Evolutionary conservation across 2,888 invertebrate species (phyloP).

Genomic region (Tineola bisselliella): DNA sequence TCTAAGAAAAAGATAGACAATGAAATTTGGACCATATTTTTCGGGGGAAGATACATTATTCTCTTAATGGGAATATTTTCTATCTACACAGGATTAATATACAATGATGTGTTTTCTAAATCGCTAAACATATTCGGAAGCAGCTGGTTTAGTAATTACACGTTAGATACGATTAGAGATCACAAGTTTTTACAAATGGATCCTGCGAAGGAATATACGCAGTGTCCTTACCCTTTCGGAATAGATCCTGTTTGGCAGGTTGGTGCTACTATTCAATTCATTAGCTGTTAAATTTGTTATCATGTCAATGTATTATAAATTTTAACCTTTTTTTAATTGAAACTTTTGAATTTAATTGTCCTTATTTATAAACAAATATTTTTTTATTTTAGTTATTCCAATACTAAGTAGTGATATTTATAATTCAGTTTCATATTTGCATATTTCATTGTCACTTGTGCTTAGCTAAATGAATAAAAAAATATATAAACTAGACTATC

Average conservation of each 20-base stretch:
- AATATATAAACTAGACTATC: no score
- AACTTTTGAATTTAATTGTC: no score
- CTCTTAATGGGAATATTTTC: constrained; percentile 79
- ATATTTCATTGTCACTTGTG: no score
- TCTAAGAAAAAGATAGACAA: constrained; percentile 56
- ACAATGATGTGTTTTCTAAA: constrained; percentile 79
- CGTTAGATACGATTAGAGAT: constrained; percentile 32
- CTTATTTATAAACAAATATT: no score
- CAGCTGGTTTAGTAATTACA: constrained; percentile 65
- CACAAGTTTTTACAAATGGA: constrained; percentile 46
- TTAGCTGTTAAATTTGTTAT: no score
- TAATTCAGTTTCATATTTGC: no score
- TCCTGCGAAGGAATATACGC: constrained; percentile 47
- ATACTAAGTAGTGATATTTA: no score
- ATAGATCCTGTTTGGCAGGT: constrained; percentile 79
- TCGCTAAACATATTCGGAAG: constrained; percentile 76
- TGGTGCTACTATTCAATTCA: no score
- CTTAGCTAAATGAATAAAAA: no score
- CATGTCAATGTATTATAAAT: no score
- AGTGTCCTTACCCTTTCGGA: constrained; percentile 73
- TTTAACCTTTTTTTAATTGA: no score
- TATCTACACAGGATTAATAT: constrained; percentile 78
- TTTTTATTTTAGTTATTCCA: no score
- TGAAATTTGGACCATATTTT: constrained; percentile 78
- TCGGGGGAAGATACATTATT: constrained; percentile 78